A percentile compares a stretch with the other conserved stretches of the same genome.
These are phyloP conservation scores for Sinonovacula constricta DNA, from an alignment of 1,140 invertebrate species.

Conservation along the genomic window DNA sequence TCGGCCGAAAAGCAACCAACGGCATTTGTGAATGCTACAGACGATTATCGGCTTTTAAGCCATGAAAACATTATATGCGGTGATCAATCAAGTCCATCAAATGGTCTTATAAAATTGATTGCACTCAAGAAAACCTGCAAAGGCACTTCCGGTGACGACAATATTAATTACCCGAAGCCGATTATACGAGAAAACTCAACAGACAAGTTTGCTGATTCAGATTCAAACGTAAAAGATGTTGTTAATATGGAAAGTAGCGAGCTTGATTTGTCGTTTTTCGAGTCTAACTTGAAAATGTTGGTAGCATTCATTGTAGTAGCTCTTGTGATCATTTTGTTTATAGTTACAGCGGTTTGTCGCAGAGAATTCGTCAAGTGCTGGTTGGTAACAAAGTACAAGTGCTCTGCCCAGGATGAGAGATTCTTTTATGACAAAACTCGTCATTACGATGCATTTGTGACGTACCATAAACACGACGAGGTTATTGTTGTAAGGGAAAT, in stretches of 20 bases:
- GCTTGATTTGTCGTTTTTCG: background rate
- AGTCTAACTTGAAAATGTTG: conserved; percentile 24
- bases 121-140: too few species aligned
- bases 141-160: too few species aligned
- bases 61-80: too few species aligned
- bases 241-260: background rate
- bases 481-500: conserved; percentile 29
- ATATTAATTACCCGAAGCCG: too few species aligned
- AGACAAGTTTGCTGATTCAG: background rate
- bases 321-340: conserved; percentile 18
- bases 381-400: conserved; percentile 38
- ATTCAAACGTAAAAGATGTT: background rate
- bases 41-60: too few species aligned
- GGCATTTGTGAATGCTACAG: conserved; percentile 22
- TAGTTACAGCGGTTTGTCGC: conserved; percentile 21
- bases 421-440: conserved; percentile 41
- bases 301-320: conserved; percentile 31
- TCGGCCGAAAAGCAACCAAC: background rate
- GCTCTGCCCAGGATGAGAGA: conserved; percentile 9
- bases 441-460: conserved; percentile 39
- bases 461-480: conserved; percentile 39
- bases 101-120: too few species aligned
- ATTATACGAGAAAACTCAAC: too few species aligned
- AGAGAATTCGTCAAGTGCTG: conserved; percentile 37
- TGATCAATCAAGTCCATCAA: too few species aligned